These are phyloP conservation scores for Cantharis rustica DNA, from an alignment of 2,888 invertebrate species.

Conservation along the genomic window DNA sequence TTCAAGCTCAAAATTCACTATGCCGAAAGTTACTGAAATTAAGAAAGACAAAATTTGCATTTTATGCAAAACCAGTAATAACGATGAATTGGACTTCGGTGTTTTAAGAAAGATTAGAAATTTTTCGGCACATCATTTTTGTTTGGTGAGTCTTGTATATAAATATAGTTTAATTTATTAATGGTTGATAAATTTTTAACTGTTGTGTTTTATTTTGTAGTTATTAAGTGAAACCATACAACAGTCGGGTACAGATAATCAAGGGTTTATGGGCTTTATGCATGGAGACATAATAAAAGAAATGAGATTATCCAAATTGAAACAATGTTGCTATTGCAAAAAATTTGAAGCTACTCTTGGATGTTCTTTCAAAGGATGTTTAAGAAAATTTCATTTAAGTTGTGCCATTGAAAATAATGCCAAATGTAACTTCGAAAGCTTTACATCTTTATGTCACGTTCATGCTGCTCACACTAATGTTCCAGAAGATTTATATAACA, in stretches of 20 bases:
- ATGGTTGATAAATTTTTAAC: neutral
- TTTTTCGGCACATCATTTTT: slow-evolving; percentile 74
- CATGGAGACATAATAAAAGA: slow-evolving; percentile 71
- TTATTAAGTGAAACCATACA: slow-evolving; percentile 71
- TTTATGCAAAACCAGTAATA: slow-evolving; percentile 60
- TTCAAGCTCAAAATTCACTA: neutral
- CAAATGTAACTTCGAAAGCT: slow-evolving; percentile 5
- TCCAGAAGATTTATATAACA: slow-evolving; percentile 8
- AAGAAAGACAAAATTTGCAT: slow-evolving; percentile 55
- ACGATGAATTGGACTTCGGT: slow-evolving; percentile 63
- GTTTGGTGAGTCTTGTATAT: slow-evolving; percentile 64
- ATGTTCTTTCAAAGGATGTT: slow-evolving; percentile 69
- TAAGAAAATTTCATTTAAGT: slow-evolving; percentile 72
- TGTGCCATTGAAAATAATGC: slow-evolving; percentile 66
- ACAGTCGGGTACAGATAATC: slow-evolving; percentile 69
- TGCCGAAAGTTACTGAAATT: neutral
- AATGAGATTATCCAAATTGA: slow-evolving; percentile 60
- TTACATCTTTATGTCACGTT: slow-evolving; percentile 4
- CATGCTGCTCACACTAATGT: slow-evolving; percentile 15
- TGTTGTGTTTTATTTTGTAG: slow-evolving; percentile 51
- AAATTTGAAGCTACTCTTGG: slow-evolving; percentile 72
- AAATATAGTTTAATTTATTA: no score
- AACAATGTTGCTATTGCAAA: slow-evolving; percentile 68
- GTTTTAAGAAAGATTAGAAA: slow-evolving; percentile 61
- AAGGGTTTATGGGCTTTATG: slow-evolving; percentile 77